Percentiles rank a stretch among this genome's conserved stretches.
These are phyloP conservation scores for Oryzias melastigma DNA, from an alignment of 2,113 vertebrate species.

Conservation along the genomic window DNA sequence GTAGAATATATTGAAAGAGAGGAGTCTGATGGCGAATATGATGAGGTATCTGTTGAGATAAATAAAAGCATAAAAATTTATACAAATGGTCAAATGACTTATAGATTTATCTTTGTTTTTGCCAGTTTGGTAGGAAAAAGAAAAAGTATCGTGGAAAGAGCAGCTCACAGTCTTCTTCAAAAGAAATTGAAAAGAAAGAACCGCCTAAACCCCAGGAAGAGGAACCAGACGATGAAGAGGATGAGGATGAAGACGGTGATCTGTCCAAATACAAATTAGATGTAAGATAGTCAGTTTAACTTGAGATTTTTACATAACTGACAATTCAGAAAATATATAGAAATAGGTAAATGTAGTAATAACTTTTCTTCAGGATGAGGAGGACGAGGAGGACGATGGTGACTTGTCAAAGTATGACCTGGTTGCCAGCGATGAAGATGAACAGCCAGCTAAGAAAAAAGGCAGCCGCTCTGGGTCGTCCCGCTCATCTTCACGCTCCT, in stretches of 20 bases:
- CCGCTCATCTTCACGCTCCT: conserved; percentile 82
- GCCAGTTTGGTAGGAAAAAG: conserved; percentile 97
- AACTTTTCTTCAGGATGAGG: conserved; percentile 73
- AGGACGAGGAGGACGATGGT: conserved; percentile 76
- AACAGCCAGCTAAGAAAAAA: conserved; percentile 77
- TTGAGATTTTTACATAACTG: not conserved
- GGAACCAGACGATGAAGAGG: conserved; percentile 85
- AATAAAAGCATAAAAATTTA: not conserved
- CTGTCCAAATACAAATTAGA: conserved; percentile 98
- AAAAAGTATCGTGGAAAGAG: conserved; percentile 93
- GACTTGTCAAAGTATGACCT: conserved; percentile 97
- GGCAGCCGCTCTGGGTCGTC: conserved; percentile 91
- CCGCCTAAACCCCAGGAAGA: conserved; percentile 55
- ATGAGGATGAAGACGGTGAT: conserved; percentile 92
- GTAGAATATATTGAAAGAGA: conserved; percentile 97
- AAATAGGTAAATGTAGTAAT: not conserved
- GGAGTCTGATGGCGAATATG: conserved; percentile 98
- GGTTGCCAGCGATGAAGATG: conserved; percentile 90
- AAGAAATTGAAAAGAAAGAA: conserved; percentile 88
- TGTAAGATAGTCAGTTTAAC: conserved; percentile 67
- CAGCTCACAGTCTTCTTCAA: conserved; percentile 79
- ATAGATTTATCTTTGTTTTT: not conserved
- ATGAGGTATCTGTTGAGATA: conserved; percentile 81
- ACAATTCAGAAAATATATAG: too few species aligned
- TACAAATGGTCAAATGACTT: not conserved